Conservation (phyloP, 1,140 invertebrate genomes). For the Cydia fagiglandana region DNA sequence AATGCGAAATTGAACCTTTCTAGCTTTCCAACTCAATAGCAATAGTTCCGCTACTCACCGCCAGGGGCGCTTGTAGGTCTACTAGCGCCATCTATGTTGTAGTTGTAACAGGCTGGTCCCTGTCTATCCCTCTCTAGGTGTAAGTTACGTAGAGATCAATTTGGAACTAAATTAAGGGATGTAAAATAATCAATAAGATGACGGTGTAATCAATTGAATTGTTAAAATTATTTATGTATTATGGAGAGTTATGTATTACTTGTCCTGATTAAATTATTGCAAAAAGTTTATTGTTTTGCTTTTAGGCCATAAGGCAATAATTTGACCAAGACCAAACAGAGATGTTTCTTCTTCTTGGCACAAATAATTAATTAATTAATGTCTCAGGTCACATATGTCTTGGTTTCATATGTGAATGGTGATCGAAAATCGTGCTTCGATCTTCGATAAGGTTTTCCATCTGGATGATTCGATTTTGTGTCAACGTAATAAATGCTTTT, state of each 20-base stretch:
- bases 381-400: no score
- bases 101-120: slow-evolving; percentile 65
- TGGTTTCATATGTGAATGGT: no score
- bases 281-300: slow-evolving; percentile 46
- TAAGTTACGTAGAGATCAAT: slow-evolving; percentile 42
- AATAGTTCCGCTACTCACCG: neutral
- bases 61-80: neutral
- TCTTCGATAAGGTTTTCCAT: no score
- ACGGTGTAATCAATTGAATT: slow-evolving; percentile 68
- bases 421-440: no score
- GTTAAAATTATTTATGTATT: slow-evolving; percentile 76
- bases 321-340: no score
- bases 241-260: slow-evolving; percentile 72
- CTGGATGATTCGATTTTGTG: no score
- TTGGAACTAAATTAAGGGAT: slow-evolving; percentile 47
- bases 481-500: no score
- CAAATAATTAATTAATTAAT: no score
- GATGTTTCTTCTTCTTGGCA: no score
- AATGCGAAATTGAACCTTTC: neutral
- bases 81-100: slow-evolving; percentile 40
- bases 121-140: slow-evolving; percentile 53
- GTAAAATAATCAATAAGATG: slow-evolving; percentile 52
- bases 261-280: slow-evolving; percentile 76
- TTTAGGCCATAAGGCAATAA: no score
- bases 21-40: neutral